A percentile compares a stretch with the other conserved stretches of the same genome.
Conservation (phyloP, 1,140 invertebrate species). For the Drosophila equinoxialis region DNA sequence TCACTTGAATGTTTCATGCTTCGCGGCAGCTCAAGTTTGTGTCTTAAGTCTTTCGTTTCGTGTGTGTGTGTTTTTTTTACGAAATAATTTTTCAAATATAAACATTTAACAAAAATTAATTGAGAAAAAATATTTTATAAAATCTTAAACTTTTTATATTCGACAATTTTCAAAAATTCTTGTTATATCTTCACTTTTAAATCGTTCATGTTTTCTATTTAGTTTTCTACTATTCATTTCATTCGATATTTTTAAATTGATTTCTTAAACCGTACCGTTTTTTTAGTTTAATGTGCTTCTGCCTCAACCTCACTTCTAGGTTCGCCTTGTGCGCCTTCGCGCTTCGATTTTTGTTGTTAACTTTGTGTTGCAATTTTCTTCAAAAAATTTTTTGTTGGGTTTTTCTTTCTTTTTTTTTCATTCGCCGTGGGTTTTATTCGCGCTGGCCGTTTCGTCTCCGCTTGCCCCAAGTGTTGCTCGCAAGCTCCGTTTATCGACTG, state of each 20-base stretch:
- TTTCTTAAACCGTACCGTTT: slow-evolving; percentile 32
- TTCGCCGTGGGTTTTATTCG: slow-evolving; percentile 34
- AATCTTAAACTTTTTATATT: no score
- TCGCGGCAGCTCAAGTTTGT: slow-evolving; percentile 65
- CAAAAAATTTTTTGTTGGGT: slow-evolving; percentile 17
- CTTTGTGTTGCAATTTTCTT: slow-evolving; percentile 68
- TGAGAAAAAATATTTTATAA: slow-evolving; percentile 27
- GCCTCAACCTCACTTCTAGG: slow-evolving; percentile 48
- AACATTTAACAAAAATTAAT: slow-evolving; percentile 9
- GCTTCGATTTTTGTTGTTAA: slow-evolving; percentile 19
- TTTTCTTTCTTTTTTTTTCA: slow-evolving; percentile 38
- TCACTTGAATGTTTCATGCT: slow-evolving; percentile 59
- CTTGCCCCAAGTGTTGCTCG: slow-evolving; percentile 71
- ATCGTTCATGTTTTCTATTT: not conserved
- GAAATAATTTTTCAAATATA: not conserved
- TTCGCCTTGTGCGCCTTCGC: slow-evolving; percentile 61
- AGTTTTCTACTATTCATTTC: not conserved
- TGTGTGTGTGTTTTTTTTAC: slow-evolving; percentile 17
- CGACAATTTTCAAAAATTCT: not conserved
- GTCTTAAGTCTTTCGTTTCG: slow-evolving; percentile 69
- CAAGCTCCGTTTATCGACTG: slow-evolving; percentile 77
- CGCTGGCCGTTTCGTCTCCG: slow-evolving; percentile 48
- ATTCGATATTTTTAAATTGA: not conserved
- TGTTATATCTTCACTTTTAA: not conserved
- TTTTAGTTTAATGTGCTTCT: slow-evolving; percentile 12